These are phyloP conservation scores for Helicolenus hilgendorfi DNA, from an alignment of 2,797 vertebrate genomes.

Conservation along the genomic window DNA sequence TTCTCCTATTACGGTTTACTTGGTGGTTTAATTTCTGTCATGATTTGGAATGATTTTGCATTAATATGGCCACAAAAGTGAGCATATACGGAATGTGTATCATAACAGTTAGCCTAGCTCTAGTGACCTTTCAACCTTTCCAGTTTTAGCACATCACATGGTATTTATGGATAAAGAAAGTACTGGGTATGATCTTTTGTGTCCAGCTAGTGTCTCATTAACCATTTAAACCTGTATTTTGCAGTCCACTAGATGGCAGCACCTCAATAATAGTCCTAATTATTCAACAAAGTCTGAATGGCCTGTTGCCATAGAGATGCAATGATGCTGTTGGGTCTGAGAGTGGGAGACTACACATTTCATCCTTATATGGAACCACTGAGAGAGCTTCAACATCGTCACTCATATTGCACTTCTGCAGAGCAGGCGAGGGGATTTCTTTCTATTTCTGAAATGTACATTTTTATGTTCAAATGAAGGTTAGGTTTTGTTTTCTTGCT, in stretches of 20 bases:
- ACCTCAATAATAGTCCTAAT: slow-evolving; percentile 17
- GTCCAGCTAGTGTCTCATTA: neutral
- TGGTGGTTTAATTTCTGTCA: neutral
- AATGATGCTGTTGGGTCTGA: slow-evolving; percentile 63
- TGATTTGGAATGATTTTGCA: neutral
- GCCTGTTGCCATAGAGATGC: slow-evolving; percentile 80
- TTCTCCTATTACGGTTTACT: slow-evolving; percentile 6
- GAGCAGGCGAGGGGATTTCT: slow-evolving; percentile 22
- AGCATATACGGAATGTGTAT: neutral
- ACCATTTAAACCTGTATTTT: neutral
- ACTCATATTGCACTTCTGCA: slow-evolving; percentile 42
- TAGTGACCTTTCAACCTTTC: neutral
- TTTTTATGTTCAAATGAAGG: slow-evolving; percentile 31
- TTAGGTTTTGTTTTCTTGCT: slow-evolving; percentile 8
- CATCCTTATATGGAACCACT: slow-evolving; percentile 74
- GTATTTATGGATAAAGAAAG: neutral
- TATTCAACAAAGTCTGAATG: slow-evolving; percentile 23
- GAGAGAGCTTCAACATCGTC: slow-evolving; percentile 36
- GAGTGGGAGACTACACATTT: slow-evolving; percentile 40
- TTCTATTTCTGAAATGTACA: slow-evolving; percentile 53
- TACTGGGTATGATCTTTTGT: neutral
- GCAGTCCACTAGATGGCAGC: slow-evolving; percentile 79
- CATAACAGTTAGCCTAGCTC: neutral
- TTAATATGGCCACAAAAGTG: too few species aligned
- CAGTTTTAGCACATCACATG: neutral